phyloP scores from a whole-genome alignment of 2,888 invertebrate species.

The Drosophila infuscata region DNA sequence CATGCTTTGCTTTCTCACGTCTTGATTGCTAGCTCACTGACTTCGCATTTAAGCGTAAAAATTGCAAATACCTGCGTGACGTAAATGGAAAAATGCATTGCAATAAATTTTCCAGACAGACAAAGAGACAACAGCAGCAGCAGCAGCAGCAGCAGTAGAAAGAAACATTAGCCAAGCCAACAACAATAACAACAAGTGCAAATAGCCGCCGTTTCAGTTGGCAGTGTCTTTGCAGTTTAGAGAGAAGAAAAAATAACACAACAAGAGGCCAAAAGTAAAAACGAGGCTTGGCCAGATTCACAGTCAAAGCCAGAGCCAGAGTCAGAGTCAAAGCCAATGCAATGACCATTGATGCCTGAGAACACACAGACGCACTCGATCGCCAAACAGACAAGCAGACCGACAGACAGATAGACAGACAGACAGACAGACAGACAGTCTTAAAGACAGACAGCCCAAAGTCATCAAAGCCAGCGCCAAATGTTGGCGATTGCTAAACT shows the following conservation, averaged over 20 bases:
- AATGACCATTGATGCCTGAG: slow-evolving; percentile 72
- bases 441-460: slow-evolving; percentile 39
- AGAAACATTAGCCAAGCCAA: background rate
- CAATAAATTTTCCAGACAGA: slow-evolving; percentile 68
- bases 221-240: slow-evolving; percentile 59
- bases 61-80: slow-evolving; percentile 66
- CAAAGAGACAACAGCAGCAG: slow-evolving; percentile 39
- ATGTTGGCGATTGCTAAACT: slow-evolving; percentile 67
- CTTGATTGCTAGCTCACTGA: slow-evolving; percentile 19
- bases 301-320: slow-evolving; percentile 44
- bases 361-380: slow-evolving; percentile 62
- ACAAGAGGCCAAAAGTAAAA: slow-evolving; percentile 48
- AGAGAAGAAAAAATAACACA: slow-evolving; percentile 21
- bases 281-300: slow-evolving; percentile 47
- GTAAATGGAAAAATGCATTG: slow-evolving; percentile 70
- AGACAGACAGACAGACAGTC: slow-evolving; percentile 16
- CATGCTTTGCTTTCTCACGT: slow-evolving; percentile 26
- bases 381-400: slow-evolving; percentile 23
- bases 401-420: slow-evolving; percentile 22
- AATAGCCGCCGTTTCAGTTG: slow-evolving; percentile 46
- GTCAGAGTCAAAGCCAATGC: slow-evolving; percentile 47
- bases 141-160: slow-evolving; percentile 21
- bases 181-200: slow-evolving; percentile 31
- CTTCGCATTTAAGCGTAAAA: slow-evolving; percentile 67
- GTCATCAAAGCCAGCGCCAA: slow-evolving; percentile 78